Base-by-base conservation (phyloP, 2,113 vertebrate species). In the Pollachius pollachius region DNA sequence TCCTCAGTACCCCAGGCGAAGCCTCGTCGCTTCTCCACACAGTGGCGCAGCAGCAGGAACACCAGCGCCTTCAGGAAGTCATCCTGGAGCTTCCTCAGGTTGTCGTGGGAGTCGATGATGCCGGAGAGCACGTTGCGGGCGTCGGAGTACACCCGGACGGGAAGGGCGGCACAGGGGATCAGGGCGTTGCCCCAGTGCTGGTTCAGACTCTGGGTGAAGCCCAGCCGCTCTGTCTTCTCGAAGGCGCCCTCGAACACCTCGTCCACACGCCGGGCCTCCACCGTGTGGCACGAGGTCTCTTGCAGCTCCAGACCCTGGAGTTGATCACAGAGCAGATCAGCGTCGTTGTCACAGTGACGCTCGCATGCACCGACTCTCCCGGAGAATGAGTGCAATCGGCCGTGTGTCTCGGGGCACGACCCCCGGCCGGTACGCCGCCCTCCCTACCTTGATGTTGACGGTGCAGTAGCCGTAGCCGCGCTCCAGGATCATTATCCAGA, bases 231-330 rank as follows among this genome's bases (percentile, higher is more conserved):
- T 4, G 94, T 90, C 4, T 90, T 90, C 74, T 95, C 93, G 37
- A 99, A 97, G 8, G 96, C 95, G 59, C 84, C 90, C 85, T 95
- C 95, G 70, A 99, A 99, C 62, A 99, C 93, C 86, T 99, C 97
- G 67, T 99, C 97, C 63, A 99, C 95, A 79, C 93, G 91, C 69
- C 91, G 94, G 30, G 96, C 97, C 91, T 99, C 97, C 74, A 94
- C 95, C 4, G 96, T 95, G 79, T 99, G 97, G 80, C 97, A 99
- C 7, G 97, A 98, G 0, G 97, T 99, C 87, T 99, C 97, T 87
- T 98, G 97, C 63, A 99, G 89, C 90, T 99, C 97, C 71, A 99
- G 83, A 3, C 97, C 97, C 97, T 99, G 85, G 54, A 81, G 72
- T 62, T 81, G 73, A 81, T 16, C 3, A 48, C 41, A 48, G 12